Evolutionary conservation across 2,113 vertebrate species (phyloP).

Genomic region (Entosphenus tridentatus): DNA sequence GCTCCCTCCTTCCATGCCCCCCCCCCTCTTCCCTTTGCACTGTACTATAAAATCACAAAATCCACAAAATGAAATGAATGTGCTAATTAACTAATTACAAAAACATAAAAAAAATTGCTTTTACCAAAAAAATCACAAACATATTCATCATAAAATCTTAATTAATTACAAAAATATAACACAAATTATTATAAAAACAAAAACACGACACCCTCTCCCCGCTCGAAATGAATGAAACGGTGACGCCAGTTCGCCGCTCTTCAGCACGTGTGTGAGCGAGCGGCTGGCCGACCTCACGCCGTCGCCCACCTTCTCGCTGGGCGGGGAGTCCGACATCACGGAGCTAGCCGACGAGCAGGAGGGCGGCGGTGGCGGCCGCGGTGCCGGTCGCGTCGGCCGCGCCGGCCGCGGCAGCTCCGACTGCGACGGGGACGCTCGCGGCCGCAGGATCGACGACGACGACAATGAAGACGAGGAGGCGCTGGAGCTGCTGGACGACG

Average conservation of each 20-base stretch:
- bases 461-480: conserved; percentile 35
- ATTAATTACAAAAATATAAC: too few relatives aligned
- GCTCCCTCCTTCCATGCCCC: neutral
- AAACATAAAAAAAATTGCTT: too few relatives aligned
- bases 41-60: too few relatives aligned
- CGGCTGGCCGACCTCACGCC: conserved; percentile 89
- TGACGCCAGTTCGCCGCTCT: conserved; percentile 84
- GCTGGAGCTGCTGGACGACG: conserved; percentile 75
- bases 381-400: neutral
- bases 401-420: conserved; percentile 1
- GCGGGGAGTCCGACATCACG: conserved; percentile 77
- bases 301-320: conserved; percentile 93
- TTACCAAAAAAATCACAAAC: too few relatives aligned
- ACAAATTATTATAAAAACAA: too few relatives aligned
- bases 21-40: neutral
- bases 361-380: conserved; percentile 8
- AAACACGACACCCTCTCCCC: too few relatives aligned
- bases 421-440: neutral
- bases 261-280: conserved; percentile 96
- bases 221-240: neutral
- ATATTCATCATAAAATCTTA: too few relatives aligned
- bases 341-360: conserved; percentile 93
- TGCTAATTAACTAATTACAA: too few relatives aligned
- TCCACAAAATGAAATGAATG: too few relatives aligned
- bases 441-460: neutral